phyloP scores from a whole-genome alignment of 2,113 vertebrate species.

The Paramormyrops kingsleyae region DNA sequence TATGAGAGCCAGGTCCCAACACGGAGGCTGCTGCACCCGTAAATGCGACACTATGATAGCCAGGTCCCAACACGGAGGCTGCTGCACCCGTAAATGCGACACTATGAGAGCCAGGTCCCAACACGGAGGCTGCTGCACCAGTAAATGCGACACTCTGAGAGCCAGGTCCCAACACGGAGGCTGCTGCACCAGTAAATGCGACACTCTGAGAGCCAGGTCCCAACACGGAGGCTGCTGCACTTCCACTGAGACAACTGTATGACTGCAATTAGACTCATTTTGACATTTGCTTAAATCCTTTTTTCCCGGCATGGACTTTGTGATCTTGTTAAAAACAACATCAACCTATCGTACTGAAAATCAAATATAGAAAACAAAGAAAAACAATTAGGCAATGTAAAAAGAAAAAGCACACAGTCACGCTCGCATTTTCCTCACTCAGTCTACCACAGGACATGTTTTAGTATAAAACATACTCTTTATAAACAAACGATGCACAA shows the following conservation, averaged over 20 bases:
- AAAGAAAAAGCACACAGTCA: slow-evolving; percentile 55
- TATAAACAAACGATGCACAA: slow-evolving; percentile 77
- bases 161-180: neutral
- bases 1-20: neutral
- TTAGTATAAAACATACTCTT: slow-evolving; percentile 77
- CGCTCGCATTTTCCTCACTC: slow-evolving; percentile 62
- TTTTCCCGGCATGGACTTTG: neutral
- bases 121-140: neutral
- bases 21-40: neutral
- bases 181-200: neutral
- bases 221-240: neutral
- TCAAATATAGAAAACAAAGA: slow-evolving; percentile 52
- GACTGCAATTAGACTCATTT: neutral
- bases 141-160: too few species aligned
- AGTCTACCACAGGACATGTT: slow-evolving; percentile 64
- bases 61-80: neutral
- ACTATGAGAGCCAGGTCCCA: too few species aligned
- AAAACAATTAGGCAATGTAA: slow-evolving; percentile 49
- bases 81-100: neutral
- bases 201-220: neutral
- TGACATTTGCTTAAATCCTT: neutral
- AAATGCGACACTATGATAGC: too few species aligned
- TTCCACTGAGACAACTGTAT: neutral
- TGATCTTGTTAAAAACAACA: slow-evolving; percentile 43
- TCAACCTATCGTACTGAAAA: slow-evolving; percentile 50